Conservation (phyloP, 92 coral and sea anemone species). For the Anthopleura xanthogrammica region DNA sequence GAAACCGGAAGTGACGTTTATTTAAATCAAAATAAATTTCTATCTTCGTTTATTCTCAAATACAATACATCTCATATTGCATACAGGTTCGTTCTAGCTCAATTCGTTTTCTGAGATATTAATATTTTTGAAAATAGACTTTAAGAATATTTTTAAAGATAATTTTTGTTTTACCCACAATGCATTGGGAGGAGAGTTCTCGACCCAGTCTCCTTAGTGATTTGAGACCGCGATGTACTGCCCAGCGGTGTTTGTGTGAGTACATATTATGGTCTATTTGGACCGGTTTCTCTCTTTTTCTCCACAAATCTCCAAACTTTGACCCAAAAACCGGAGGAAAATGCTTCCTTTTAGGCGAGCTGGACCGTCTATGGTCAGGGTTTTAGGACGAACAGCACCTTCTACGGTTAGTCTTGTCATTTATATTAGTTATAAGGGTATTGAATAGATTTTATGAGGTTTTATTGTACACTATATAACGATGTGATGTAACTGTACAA, state of each 20-base stretch:
- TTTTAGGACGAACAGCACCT: constrained; percentile 50
- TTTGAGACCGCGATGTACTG: constrained; percentile 19
- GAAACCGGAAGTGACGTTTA: constrained; percentile 48
- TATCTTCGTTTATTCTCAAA: neutral
- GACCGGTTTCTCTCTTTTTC: constrained; percentile 35
- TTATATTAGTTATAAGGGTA: neutral
- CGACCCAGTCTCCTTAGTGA: neutral
- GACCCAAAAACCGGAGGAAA: constrained; percentile 25
- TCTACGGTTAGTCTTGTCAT: constrained; percentile 56
- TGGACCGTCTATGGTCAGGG: constrained; percentile 57
- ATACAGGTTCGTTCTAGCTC: neutral
- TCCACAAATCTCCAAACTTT: neutral
- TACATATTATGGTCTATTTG: constrained; percentile 64
- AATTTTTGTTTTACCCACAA: constrained; percentile 4
- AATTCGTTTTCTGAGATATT: neutral
- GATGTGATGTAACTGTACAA: neutral
- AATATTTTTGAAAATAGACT: neutral
- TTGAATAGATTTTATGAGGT: neutral
- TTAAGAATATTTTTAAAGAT: neutral
- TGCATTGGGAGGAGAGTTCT: neutral
- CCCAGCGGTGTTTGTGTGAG: constrained; percentile 39
- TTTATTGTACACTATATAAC: neutral
- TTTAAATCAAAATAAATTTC: neutral
- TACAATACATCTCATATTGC: too few relatives aligned
- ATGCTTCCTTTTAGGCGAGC: constrained; percentile 74